These are phyloP conservation scores for Melikaiella ostensackeni DNA, from an alignment of 2,888 invertebrate species.

Conservation along the genomic window DNA sequence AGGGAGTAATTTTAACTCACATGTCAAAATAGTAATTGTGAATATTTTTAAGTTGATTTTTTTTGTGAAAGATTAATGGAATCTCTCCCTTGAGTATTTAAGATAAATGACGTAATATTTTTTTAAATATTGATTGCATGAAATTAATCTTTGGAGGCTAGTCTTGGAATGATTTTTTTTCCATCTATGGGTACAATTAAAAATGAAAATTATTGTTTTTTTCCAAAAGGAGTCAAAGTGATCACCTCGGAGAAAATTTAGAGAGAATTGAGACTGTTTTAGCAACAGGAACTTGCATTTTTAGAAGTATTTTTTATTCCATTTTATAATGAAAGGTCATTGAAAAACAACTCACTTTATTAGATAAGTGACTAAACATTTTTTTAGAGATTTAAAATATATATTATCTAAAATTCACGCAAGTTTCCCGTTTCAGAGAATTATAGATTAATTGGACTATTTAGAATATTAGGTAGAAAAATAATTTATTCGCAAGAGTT, in stretches of 20 bases:
- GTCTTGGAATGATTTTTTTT: background rate
- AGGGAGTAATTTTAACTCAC: no score
- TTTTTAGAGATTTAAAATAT: background rate
- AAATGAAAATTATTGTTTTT: slow-evolving; percentile 1
- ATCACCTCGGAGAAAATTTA: background rate
- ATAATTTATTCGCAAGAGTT: slow-evolving; percentile 1
- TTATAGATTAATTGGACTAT: background rate
- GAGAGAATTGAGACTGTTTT: background rate
- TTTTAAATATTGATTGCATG: background rate
- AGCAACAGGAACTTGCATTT: background rate
- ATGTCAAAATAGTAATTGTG: no score
- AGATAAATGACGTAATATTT: background rate
- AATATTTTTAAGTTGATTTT: no score
- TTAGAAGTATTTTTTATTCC: slow-evolving; percentile 2
- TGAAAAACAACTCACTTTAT: background rate
- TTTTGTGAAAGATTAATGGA: no score
- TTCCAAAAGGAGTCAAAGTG: background rate
- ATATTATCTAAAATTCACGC: background rate
- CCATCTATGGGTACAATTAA: background rate
- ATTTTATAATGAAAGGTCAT: background rate
- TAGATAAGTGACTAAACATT: background rate
- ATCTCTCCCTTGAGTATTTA: no score
- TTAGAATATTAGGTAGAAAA: background rate
- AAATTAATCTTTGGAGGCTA: no score
- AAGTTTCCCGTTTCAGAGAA: background rate